A percentile compares a stretch with the other conserved stretches of the same genome.
phyloP scores from a whole-genome alignment of 1,140 invertebrate species.

The Ganaspis sp. region DNA sequence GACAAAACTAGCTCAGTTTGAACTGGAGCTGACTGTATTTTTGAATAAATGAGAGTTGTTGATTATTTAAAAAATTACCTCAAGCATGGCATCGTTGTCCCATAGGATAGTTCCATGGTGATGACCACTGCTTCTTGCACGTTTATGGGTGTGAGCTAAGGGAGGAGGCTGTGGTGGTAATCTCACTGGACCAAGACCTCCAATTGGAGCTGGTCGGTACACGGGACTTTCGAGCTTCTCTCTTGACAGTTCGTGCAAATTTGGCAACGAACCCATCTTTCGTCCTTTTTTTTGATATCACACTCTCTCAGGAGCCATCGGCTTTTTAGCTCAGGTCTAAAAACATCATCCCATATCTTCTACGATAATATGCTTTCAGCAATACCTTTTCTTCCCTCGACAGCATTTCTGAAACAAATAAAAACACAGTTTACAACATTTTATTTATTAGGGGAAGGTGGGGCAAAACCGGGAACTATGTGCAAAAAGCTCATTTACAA shows the following conservation, averaged over 20 bases:
- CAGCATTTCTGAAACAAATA: constrained; percentile 5
- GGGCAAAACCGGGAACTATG: too few species aligned
- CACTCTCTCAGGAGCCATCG: constrained; percentile 10
- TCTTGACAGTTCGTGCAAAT: constrained; percentile 78
- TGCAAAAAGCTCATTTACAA: too few species aligned
- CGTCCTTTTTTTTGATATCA: background rate
- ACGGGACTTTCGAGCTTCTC: constrained; percentile 68
- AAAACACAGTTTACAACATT: background rate
- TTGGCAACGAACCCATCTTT: constrained; percentile 80
- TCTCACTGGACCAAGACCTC: constrained; percentile 58
- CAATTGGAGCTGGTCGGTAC: constrained; percentile 61
- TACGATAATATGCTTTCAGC: background rate
- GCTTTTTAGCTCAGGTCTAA: background rate
- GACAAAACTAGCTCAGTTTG: background rate
- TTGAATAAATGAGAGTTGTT: background rate
- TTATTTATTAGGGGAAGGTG: too few species aligned
- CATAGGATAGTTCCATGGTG: constrained; percentile 61
- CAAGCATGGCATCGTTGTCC: constrained; percentile 68
- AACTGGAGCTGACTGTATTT: too few species aligned
- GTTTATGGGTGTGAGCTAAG: constrained; percentile 62
- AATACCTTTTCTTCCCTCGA: background rate
- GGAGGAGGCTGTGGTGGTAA: constrained; percentile 61
- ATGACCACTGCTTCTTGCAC: constrained; percentile 66
- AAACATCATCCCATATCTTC: background rate
- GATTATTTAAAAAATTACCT: constrained; percentile 61